Evolutionary conservation across 2,113 vertebrate species (phyloP).

Genomic region (Heptranchias perlo): DNA sequence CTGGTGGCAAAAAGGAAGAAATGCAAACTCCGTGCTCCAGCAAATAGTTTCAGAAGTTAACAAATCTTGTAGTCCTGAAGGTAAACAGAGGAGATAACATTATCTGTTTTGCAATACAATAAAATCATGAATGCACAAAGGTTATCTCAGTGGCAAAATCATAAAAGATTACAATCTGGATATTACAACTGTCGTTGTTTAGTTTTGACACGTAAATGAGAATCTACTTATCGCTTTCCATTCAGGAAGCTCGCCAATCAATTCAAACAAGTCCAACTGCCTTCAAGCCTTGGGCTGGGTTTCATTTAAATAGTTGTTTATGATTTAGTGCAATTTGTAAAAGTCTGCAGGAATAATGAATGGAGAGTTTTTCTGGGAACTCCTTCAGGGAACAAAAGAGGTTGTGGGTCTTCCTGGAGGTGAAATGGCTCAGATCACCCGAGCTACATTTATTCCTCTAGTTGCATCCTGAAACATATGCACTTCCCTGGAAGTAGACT

Average conservation of each 20-base stretch:
- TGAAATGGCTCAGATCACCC: background rate
- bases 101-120: background rate
- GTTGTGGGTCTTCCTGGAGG: background rate
- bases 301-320: background rate
- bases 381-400: background rate
- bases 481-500: background rate
- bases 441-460: background rate
- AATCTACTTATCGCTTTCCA: background rate
- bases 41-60: constrained; percentile 6
- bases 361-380: background rate
- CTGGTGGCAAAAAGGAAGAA: background rate
- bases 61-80: background rate
- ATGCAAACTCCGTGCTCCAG: no score
- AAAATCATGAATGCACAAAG: background rate
- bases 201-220: background rate
- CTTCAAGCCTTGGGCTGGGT: background rate
- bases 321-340: background rate
- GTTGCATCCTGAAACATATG: background rate
- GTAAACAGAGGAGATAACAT: no score
- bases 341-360: background rate
- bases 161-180: background rate
- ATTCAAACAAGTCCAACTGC: background rate
- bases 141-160: background rate
- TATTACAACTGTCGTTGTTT: background rate
- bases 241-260: background rate